Evolutionary conservation across 2,888 invertebrate species (phyloP).

Genomic region (Thelaira solivaga): DNA sequence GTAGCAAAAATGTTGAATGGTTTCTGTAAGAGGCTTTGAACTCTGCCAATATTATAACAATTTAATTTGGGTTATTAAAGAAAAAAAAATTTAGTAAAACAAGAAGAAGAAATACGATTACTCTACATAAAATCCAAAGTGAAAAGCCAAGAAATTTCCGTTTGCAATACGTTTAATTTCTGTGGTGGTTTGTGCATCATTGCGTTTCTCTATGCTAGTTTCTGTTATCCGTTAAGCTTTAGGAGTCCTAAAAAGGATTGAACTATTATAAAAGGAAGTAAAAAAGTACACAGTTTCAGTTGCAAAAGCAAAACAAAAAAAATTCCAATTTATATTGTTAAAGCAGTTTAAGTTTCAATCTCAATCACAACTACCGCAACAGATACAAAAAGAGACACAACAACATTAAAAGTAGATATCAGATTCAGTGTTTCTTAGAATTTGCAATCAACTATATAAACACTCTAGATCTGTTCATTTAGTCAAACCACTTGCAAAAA

Average conservation of each 20-base stretch:
- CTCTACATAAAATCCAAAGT: conserved; percentile 12
- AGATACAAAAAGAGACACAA: too few species aligned
- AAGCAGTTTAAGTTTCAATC: neutral
- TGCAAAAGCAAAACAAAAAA: too few species aligned
- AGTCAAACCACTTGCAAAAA: too few species aligned
- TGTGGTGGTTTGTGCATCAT: conserved; percentile 23
- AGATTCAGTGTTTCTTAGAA: neutral
- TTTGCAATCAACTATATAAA: neutral
- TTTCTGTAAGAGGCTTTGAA: conserved; percentile 17
- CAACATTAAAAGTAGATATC: neutral
- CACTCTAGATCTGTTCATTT: too few species aligned
- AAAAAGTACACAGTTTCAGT: neutral
- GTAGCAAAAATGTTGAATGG: conserved; percentile 34
- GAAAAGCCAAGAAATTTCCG: conserved; percentile 17
- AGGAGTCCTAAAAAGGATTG: conserved; percentile 22
- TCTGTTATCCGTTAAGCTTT: conserved; percentile 28
- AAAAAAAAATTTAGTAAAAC: neutral
- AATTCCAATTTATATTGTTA: neutral
- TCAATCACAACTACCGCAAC: neutral
- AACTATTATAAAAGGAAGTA: neutral
- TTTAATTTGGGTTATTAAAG: conserved; percentile 28
- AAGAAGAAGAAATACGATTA: neutral
- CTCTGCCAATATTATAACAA: conserved; percentile 6
- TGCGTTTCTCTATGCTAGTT: conserved; percentile 21
- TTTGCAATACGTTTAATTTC: conserved; percentile 39